phyloP scores from a whole-genome alignment of 2,113 vertebrate genomes.

The Pangasianodon gigas region DNA sequence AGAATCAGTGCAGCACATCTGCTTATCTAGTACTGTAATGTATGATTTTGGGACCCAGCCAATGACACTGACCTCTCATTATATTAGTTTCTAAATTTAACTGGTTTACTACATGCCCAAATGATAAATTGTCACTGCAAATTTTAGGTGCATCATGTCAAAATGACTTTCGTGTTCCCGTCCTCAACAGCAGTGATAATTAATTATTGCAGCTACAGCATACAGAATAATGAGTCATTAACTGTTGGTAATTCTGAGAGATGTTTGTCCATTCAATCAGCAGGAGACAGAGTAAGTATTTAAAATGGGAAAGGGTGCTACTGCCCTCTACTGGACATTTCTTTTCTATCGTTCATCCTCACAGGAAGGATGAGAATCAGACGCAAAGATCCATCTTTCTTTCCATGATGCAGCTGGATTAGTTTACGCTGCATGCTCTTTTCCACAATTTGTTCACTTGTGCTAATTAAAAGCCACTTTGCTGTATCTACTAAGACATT shows the following conservation, averaged over 20 bases:
- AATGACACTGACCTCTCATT: not conserved
- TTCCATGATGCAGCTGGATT: not conserved
- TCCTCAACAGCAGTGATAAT: not conserved
- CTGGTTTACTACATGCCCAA: not conserved
- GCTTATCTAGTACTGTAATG: not conserved
- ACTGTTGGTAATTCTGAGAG: not conserved
- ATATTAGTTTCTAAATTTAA: not conserved
- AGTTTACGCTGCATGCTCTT: not conserved
- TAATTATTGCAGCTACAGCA: not conserved
- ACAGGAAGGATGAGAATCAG: not conserved
- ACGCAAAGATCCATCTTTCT: not conserved
- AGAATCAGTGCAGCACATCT: not conserved
- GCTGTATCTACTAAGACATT: not conserved
- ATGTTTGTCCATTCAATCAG: not conserved
- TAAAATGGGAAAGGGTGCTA: not conserved
- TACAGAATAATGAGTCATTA: not conserved
- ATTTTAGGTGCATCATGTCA: not conserved
- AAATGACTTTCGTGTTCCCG: not conserved
- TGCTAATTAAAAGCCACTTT: not conserved
- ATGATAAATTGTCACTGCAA: not conserved
- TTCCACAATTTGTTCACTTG: not conserved
- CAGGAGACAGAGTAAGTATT: not conserved
- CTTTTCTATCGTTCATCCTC: too few relatives aligned
- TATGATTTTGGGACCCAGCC: slow-evolving; percentile 6
- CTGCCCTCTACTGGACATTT: slow-evolving; percentile 42